Evolutionary conservation across 2,797 vertebrate genomes (phyloP).

Genomic region (Zenarchopterus dispar): DNA sequence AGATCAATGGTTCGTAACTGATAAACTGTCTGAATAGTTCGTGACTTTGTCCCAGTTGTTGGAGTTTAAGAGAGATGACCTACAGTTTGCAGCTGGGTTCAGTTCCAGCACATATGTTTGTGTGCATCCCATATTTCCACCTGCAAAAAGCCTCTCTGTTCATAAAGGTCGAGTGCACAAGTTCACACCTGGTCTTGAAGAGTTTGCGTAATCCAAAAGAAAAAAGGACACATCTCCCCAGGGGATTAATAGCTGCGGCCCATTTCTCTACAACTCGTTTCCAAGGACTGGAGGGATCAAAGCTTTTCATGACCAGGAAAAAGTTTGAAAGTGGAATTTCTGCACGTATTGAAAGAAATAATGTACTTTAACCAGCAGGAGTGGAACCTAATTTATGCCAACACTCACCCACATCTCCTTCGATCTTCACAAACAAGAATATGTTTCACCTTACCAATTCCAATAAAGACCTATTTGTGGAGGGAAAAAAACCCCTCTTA

Average conservation of each 20-base stretch:
- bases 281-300: constrained; percentile 45
- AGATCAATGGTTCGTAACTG: not conserved
- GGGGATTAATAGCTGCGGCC: constrained; percentile 71
- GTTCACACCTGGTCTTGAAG: constrained; percentile 65
- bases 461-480: not conserved
- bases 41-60: constrained; percentile 7
- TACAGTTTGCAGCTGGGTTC: constrained; percentile 18
- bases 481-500: constrained; percentile 6
- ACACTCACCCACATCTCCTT: not conserved
- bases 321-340: constrained; percentile 31
- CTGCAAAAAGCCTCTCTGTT: constrained; percentile 31
- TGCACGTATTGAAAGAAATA: constrained; percentile 44
- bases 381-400: not conserved
- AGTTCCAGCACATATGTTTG: constrained; percentile 20
- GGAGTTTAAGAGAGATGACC: not conserved
- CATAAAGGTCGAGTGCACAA: constrained; percentile 60
- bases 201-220: constrained; percentile 58
- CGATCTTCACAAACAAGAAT: no score
- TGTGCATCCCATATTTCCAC: constrained; percentile 42
- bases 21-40: not conserved
- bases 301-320: constrained; percentile 35
- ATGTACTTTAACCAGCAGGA: no score
- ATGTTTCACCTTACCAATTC: no score
- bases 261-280: constrained; percentile 67
- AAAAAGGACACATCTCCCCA: constrained; percentile 54